These are phyloP conservation scores for silkworm (Bombyx mori) DNA, from an alignment of 1,140 invertebrate genomes.

Conservation along the genomic window ASM3026992v2 NC_085129.1:1487501-1488000, in stretches of 20 bases:
- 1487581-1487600: constrained; percentile 38
- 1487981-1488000: constrained; percentile 29
- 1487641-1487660: constrained; percentile 70
- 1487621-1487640: constrained; percentile 49
- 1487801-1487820: constrained; percentile 38
- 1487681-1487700: constrained; percentile 27
- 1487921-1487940: constrained; percentile 27
- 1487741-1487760: constrained; percentile 14
- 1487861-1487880: constrained; percentile 41
- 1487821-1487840: constrained; percentile 53
- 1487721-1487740: constrained; percentile 8
- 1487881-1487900: constrained; percentile 48
- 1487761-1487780: constrained; percentile 6
- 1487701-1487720: constrained; percentile 5
- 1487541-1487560: constrained; percentile 33
- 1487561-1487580: constrained; percentile 49
- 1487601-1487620: constrained; percentile 34
- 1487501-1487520: constrained; percentile 23
- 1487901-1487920: constrained; percentile 45
- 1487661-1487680: constrained; percentile 72
- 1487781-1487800: constrained; percentile 24
- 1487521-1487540: constrained; percentile 26
- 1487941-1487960: constrained; percentile 28
- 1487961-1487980: constrained; percentile 28
- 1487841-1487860: constrained; percentile 26